Percentiles rank a stretch among this genome's conserved stretches.
Evolutionary conservation across 2,113 vertebrate species (phyloP).

Genomic region (Cyanoliseus patagonus): DNA sequence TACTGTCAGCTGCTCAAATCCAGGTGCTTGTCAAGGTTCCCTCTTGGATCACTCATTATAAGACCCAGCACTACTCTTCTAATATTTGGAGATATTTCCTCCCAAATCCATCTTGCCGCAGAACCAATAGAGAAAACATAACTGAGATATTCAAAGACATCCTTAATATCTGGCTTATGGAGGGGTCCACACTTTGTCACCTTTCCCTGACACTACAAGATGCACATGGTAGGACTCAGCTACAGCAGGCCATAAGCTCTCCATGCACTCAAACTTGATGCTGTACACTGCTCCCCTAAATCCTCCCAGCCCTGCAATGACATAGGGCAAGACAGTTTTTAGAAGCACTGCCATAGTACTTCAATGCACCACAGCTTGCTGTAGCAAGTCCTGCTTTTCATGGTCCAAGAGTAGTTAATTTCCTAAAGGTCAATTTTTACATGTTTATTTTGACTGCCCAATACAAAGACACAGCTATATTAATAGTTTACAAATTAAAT

Average conservation of each 20-base stretch:
- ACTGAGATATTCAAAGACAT: not conserved
- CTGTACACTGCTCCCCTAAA: not conserved
- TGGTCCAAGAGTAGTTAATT: constrained; percentile 21
- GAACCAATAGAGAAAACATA: not conserved
- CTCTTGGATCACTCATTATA: not conserved
- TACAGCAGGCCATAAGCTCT: not conserved
- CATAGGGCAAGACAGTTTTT: not conserved
- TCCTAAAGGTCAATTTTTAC: constrained; percentile 68
- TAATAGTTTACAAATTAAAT: constrained; percentile 65
- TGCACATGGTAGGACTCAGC: not conserved
- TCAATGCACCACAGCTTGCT: not conserved
- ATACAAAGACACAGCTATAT: constrained; percentile 49
- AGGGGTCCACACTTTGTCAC: not conserved
- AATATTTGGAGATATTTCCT: not conserved
- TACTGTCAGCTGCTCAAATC: not conserved
- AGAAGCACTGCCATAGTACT: not conserved
- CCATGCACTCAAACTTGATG: too few species aligned
- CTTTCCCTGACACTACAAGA: not conserved
- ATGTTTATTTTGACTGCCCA: constrained; percentile 63
- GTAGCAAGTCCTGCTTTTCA: not conserved
- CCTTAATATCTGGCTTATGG: not conserved
- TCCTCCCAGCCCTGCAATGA: not conserved
- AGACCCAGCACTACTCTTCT: not conserved
- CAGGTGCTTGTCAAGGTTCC: not conserved
- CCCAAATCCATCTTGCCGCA: not conserved